These are phyloP conservation scores for Pagetopsis macropterus DNA, from an alignment of 2,797 vertebrate genomes.

Conservation along the genomic window DNA sequence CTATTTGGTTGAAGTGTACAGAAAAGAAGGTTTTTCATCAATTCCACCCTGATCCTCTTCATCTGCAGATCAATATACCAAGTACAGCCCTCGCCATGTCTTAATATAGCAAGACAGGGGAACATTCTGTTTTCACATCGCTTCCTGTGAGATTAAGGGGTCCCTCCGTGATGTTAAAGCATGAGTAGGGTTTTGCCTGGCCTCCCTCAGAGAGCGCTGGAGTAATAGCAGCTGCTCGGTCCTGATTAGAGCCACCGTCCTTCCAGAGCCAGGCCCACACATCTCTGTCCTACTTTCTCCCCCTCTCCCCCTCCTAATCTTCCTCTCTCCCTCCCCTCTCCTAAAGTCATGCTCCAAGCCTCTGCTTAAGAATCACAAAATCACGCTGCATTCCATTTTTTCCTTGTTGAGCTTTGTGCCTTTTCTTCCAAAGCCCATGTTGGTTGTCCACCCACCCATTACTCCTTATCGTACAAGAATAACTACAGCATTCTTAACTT, in stretches of 20 bases:
- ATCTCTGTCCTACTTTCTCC: slow-evolving; percentile 77
- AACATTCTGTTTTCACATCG: slow-evolving; percentile 23
- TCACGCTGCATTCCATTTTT: slow-evolving; percentile 18
- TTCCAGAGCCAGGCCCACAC: slow-evolving; percentile 71
- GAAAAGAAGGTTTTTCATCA: slow-evolving; percentile 12
- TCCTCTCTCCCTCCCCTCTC: slow-evolving; percentile 37
- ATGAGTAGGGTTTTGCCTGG: slow-evolving; percentile 63
- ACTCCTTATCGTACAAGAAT: slow-evolving; percentile 10
- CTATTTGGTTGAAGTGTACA: slow-evolving; percentile 10
- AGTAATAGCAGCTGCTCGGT: slow-evolving; percentile 81
- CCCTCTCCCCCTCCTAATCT: slow-evolving; percentile 38
- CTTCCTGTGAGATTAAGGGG: slow-evolving; percentile 54
- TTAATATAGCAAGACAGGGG: slow-evolving; percentile 25
- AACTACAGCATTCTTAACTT: slow-evolving; percentile 22
- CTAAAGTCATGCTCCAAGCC: slow-evolving; percentile 50
- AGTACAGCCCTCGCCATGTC: slow-evolving; percentile 16
- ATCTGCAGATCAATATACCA: slow-evolving; percentile 24
- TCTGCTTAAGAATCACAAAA: slow-evolving; percentile 51
- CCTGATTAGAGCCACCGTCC: slow-evolving; percentile 77
- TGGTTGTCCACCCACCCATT: slow-evolving; percentile 37
- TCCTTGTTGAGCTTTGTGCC: slow-evolving; percentile 2
- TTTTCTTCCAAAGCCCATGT: slow-evolving; percentile 12
- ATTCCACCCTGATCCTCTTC: slow-evolving; percentile 16
- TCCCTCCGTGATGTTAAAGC: slow-evolving; percentile 65
- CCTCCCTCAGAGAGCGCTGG: slow-evolving; percentile 66